Conservation (phyloP, 2,888 invertebrate genomes). For the Oscheius sp. region DNA sequence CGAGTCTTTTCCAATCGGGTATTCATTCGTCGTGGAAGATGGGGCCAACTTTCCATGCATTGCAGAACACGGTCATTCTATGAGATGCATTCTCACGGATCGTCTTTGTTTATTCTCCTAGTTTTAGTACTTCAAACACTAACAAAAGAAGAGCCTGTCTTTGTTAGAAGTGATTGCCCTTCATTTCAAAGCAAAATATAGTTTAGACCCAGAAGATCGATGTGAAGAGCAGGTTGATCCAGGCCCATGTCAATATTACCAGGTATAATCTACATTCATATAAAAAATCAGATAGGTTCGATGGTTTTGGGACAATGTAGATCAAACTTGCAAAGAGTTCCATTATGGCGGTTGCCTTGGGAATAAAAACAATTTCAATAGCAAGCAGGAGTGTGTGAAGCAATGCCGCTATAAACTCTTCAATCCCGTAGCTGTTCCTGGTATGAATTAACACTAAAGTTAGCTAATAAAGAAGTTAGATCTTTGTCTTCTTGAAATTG, state of each 20-base stretch:
- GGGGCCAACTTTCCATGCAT: constrained; percentile 22
- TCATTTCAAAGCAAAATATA: not conserved
- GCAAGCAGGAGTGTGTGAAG: constrained; percentile 62
- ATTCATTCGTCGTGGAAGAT: constrained; percentile 20
- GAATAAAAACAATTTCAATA: constrained; percentile 59
- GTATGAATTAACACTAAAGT: constrained; percentile 27
- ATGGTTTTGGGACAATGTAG: constrained; percentile 63
- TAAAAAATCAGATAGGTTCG: constrained; percentile 33
- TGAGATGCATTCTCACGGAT: not conserved
- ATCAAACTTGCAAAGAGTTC: constrained; percentile 61
- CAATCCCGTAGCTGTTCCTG: constrained; percentile 63
- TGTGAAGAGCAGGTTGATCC: constrained; percentile 52
- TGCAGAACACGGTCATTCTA: constrained; percentile 3
- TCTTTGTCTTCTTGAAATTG: constrained; percentile 61
- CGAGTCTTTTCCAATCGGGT: constrained; percentile 23
- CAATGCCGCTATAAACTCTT: constrained; percentile 64
- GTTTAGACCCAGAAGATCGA: constrained; percentile 44
- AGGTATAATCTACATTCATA: constrained; percentile 10
- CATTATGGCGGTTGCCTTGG: constrained; percentile 68
- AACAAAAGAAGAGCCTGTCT: constrained; percentile 23
- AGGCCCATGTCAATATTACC: constrained; percentile 64
- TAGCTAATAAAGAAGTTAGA: constrained; percentile 29
- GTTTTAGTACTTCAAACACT: not conserved
- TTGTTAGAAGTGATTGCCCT: constrained; percentile 18
- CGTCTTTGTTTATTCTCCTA: not conserved